Evolutionary conservation across 2,888 invertebrate species (phyloP).

Genomic region (Lycophotia porphyrea): DNA sequence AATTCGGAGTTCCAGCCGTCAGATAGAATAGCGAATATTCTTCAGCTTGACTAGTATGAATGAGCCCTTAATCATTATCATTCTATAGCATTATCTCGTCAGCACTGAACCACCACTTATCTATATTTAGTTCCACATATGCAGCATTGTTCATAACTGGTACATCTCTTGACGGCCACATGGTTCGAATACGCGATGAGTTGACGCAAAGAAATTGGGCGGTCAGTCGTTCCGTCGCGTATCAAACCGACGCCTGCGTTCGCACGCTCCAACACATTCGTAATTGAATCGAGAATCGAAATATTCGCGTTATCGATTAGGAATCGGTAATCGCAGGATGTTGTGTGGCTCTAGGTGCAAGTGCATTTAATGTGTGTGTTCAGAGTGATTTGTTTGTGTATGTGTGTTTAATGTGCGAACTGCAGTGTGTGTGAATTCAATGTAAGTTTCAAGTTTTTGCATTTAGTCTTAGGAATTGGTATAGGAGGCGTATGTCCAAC

Average conservation of each 20-base stretch:
- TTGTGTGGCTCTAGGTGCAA: constrained; percentile 53
- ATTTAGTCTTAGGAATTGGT: not conserved
- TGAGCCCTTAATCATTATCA: constrained; percentile 26
- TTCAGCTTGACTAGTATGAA: not conserved
- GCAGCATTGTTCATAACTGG: constrained; percentile 70
- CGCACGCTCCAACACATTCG: constrained; percentile 58
- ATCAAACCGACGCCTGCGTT: constrained; percentile 81
- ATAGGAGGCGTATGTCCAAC: not conserved
- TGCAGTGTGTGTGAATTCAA: constrained; percentile 46
- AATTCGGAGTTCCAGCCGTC: no score
- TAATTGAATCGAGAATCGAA: constrained; percentile 45
- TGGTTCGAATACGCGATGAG: constrained; percentile 70
- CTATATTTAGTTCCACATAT: constrained; percentile 68
- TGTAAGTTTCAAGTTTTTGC: constrained; percentile 57
- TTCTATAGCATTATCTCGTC: constrained; percentile 60
- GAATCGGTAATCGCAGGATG: constrained; percentile 49
- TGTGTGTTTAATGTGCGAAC: constrained; percentile 35
- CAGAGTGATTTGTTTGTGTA: constrained; percentile 39
- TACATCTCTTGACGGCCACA: constrained; percentile 71
- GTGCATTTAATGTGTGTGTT: constrained; percentile 53
- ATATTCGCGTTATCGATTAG: constrained; percentile 55
- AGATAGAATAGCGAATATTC: not conserved
- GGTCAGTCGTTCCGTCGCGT: constrained; percentile 82
- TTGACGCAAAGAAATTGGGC: constrained; percentile 81
- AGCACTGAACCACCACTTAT: constrained; percentile 58